These are phyloP conservation scores for Vimba vimba DNA, from an alignment of 2,113 vertebrate genomes.

Conservation along the genomic window DNA sequence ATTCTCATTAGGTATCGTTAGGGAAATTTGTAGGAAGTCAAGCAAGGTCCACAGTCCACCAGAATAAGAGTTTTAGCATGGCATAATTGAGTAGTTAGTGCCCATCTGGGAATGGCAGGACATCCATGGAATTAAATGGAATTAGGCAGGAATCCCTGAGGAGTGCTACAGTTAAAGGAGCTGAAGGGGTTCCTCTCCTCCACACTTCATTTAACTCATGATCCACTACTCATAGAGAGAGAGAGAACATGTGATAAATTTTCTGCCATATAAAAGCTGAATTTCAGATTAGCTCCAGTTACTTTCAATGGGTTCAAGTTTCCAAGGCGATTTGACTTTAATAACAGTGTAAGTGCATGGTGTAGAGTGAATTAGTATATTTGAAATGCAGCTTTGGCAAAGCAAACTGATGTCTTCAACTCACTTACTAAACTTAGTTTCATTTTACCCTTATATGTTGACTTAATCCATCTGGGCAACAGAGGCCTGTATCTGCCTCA, in stretches of 20 bases:
- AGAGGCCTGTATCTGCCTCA: background rate
- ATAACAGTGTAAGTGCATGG: background rate
- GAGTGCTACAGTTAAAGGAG: constrained; percentile 48
- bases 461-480: background rate
- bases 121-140: constrained; percentile 73
- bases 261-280: background rate
- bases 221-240: constrained; percentile 46
- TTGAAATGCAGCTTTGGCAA: background rate
- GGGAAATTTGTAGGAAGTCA: constrained; percentile 40
- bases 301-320: background rate
- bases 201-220: constrained; percentile 57
- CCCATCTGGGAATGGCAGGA: constrained; percentile 70
- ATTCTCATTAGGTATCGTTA: constrained; percentile 45
- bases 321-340: constrained; percentile 8
- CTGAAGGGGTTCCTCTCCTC: constrained; percentile 41
- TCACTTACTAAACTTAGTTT: constrained; percentile 13
- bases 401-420: background rate
- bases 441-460: background rate
- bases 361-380: constrained; percentile 7
- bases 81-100: constrained; percentile 70
- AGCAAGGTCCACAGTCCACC: constrained; percentile 48
- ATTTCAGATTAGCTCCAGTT: constrained; percentile 8
- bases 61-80: constrained; percentile 65
- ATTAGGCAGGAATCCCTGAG: constrained; percentile 71
- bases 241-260: constrained; percentile 33